Conservation (phyloP, 2,888 invertebrate genomes). For the Lasioglossum zephyrum region DNA sequence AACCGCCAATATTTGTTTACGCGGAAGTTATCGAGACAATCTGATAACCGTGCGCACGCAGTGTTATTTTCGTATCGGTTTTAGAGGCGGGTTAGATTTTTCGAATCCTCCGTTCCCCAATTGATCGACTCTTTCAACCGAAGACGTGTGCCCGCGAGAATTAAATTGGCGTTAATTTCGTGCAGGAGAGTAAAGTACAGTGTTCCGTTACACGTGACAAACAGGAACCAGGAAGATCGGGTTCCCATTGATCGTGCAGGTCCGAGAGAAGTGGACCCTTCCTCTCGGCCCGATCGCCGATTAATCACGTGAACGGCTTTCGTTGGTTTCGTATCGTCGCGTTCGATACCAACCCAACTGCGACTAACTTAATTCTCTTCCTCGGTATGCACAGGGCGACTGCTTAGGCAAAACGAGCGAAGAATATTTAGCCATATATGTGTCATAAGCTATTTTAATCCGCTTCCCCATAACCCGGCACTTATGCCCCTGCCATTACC, state of each 20-base stretch:
- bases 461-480: conserved; percentile 33
- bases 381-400: conserved; percentile 39
- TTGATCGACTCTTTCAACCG: background rate
- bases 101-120: background rate
- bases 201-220: conserved; percentile 32
- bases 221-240: conserved; percentile 52
- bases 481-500: conserved; percentile 11
- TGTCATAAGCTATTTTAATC: conserved; percentile 62
- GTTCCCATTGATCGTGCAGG: conserved; percentile 35
- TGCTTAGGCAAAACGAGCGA: conserved; percentile 37
- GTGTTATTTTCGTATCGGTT: background rate
- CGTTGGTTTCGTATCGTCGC: conserved; percentile 23
- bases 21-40: no score
- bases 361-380: conserved; percentile 25
- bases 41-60: background rate
- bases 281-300: conserved; percentile 37
- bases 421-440: conserved; percentile 57
- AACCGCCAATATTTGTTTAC: background rate
- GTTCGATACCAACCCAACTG: conserved; percentile 23
- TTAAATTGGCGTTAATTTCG: conserved; percentile 13
- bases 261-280: conserved; percentile 45
- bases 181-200: background rate
- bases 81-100: background rate
- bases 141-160: background rate
- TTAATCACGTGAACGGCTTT: conserved; percentile 40